phyloP scores from a whole-genome alignment of 2,888 invertebrate genomes.

The Pseudanteris insignis region DNA sequence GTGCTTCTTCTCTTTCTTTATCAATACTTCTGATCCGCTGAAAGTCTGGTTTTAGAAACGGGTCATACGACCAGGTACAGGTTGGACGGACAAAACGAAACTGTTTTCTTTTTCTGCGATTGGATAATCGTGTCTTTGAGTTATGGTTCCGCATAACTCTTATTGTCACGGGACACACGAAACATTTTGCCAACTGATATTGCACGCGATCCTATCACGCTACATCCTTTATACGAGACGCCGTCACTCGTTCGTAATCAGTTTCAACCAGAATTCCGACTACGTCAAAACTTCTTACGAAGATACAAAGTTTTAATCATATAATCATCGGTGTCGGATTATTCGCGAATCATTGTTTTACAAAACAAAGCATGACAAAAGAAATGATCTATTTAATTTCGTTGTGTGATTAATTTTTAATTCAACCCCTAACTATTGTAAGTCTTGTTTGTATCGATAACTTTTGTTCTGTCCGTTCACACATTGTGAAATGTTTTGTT shows the following conservation, averaged over 20 bases:
- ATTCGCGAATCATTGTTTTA: no score
- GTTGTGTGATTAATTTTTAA: no score
- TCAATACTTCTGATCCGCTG: conserved; percentile 15
- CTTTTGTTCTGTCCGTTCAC: no score
- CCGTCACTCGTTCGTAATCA: conserved; percentile 19
- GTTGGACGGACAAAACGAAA: conserved; percentile 49
- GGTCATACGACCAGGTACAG: conserved; percentile 55
- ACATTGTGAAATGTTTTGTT: no score
- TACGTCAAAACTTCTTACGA: background rate
- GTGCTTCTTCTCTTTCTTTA: conserved; percentile 5
- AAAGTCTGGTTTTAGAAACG: conserved; percentile 36
- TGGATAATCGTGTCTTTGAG: conserved; percentile 52
- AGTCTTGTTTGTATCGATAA: no score
- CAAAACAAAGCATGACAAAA: no score
- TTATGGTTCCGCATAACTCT: conserved; percentile 44
- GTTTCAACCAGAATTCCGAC: conserved; percentile 28
- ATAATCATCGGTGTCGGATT: background rate
- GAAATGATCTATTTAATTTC: no score
- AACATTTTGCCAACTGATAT: conserved; percentile 56
- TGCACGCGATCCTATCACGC: conserved; percentile 61
- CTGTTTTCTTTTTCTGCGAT: conserved; percentile 42
- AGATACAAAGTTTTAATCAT: background rate
- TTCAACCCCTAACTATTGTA: no score
- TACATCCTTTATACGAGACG: conserved; percentile 38
- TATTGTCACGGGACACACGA: conserved; percentile 62